Evolutionary conservation across 2,888 invertebrate species (phyloP), one percentile per base, ranked within the genome.

Genomic region (Temnothorax ravouxi): DNA sequence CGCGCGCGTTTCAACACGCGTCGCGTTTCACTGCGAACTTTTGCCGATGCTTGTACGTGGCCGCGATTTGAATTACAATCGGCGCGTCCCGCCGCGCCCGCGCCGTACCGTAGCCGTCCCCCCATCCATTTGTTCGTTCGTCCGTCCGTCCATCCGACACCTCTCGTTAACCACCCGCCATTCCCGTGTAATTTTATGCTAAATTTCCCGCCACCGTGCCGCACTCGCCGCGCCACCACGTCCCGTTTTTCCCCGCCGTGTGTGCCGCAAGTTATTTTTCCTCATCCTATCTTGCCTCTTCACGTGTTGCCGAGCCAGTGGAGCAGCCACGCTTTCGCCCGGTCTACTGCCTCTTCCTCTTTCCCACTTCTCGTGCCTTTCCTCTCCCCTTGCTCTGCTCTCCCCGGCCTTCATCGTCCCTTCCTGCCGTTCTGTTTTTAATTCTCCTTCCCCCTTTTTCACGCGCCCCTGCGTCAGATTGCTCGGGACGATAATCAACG

Each of bases 51-150:
- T 86, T 92, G 93, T 93, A 93, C 88, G 56, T 80, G 86, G 87
- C 87, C 90, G 86, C 92, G 92, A 94, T 94, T 94, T 94, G 93
- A 94, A 94, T 93, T 91, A 94, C 94, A 94, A 94, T 94, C 92
- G 92, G 88, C 89, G 91, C 92, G 92, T 92, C 92, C 89, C 91
- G 91, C 85, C 89, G 86, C 91, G 91, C 85, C 29, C 92, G 89
- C 91, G 91, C 85, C 89, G 86, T 89, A 87, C 88, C 90, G 90
- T 91, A 13, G 21, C 90, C 92, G 90, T 54, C 54, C n/a, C n/a
- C n/a, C n/a, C 50, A 11, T 75, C 34, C 61, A 87, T 85, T 8
- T 8, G 38, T 8, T 38, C 80, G 86, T 62, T 15, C 76, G 18
- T 41, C 3, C 80, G 71, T 89, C 88, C 91, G 88, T 41, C 52